A percentile compares a stretch with the other conserved stretches of the same genome.
These are phyloP conservation scores for Trissolcus basalis DNA, from an alignment of 1,140 invertebrate genomes.

Conservation along the genomic window DNA sequence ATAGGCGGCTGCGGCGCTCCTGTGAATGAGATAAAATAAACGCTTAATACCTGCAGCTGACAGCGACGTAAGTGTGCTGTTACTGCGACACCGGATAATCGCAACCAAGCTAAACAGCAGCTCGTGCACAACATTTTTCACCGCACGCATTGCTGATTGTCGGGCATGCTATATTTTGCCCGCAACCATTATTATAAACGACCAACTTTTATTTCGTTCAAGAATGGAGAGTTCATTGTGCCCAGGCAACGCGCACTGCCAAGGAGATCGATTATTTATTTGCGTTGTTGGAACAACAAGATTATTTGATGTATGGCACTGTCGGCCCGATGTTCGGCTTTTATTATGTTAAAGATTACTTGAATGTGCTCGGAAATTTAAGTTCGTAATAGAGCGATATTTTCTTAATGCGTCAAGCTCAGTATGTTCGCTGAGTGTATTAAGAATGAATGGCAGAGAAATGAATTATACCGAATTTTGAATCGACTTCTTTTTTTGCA, in stretches of 20 bases:
- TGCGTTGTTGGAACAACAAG: background rate
- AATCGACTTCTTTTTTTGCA: too few relatives aligned
- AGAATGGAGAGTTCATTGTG: constrained; percentile 13
- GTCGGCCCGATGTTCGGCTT: background rate
- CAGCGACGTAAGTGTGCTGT: constrained; percentile 41
- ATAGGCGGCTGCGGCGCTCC: constrained; percentile 82
- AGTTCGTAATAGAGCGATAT: background rate
- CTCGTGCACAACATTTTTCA: constrained; percentile 25
- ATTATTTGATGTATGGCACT: background rate
- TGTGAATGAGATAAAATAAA: constrained; percentile 69
- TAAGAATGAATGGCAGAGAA: too few relatives aligned
- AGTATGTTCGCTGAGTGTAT: too few relatives aligned
- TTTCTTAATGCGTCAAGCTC: background rate
- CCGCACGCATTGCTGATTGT: background rate
- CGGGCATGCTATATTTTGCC: constrained; percentile 7
- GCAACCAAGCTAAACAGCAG: constrained; percentile 25
- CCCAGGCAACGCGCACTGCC: background rate
- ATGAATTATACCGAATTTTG: too few relatives aligned
- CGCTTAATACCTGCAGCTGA: constrained; percentile 38
- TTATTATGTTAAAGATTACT: background rate
- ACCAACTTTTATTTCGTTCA: constrained; percentile 15
- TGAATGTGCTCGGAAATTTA: background rate
- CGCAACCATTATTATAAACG: constrained; percentile 14
- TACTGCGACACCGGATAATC: constrained; percentile 34
- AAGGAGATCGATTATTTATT: constrained; percentile 30